phyloP scores from a whole-genome alignment of 2,888 invertebrate genomes.

The Rutpela maculata region DNA sequence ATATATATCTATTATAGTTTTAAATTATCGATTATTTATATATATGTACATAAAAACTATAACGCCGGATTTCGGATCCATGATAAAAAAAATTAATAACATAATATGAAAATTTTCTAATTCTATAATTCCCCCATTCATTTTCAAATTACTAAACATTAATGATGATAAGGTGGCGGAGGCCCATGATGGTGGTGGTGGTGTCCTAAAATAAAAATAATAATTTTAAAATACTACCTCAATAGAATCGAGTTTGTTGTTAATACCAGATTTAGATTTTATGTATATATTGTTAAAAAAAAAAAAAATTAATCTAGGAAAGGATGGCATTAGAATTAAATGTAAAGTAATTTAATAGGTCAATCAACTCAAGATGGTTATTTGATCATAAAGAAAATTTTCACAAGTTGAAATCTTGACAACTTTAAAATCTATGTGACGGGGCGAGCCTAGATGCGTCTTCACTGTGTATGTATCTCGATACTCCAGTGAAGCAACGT shows the following conservation, averaged over 20 bases:
- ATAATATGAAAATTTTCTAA: constrained; percentile 2
- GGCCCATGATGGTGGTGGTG: constrained; percentile 24
- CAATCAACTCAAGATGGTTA: too few relatives aligned
- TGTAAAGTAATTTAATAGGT: too few relatives aligned
- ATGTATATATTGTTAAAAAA: not conserved
- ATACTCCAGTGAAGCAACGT: too few relatives aligned
- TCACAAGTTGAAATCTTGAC: too few relatives aligned
- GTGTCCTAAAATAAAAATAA: constrained; percentile 21
- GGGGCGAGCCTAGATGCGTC: too few relatives aligned
- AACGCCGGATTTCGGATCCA: constrained; percentile 16
- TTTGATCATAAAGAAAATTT: too few relatives aligned
- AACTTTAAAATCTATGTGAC: too few relatives aligned
- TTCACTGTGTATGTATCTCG: too few relatives aligned
- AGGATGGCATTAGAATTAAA: too few relatives aligned
- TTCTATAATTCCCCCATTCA: not conserved
- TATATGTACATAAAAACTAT: constrained; percentile 22
- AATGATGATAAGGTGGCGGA: constrained; percentile 15
- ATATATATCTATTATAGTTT: constrained; percentile 24
- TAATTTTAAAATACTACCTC: not conserved
- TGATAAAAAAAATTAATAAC: constrained; percentile 15
- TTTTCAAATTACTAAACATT: not conserved
- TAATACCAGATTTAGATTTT: constrained; percentile 1
- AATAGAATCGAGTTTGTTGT: not conserved
- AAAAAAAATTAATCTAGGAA: too few relatives aligned
- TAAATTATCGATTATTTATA: constrained; percentile 22